phyloP scores from a whole-genome alignment of 2,113 vertebrate genomes.

The Butorides virescens region DNA sequence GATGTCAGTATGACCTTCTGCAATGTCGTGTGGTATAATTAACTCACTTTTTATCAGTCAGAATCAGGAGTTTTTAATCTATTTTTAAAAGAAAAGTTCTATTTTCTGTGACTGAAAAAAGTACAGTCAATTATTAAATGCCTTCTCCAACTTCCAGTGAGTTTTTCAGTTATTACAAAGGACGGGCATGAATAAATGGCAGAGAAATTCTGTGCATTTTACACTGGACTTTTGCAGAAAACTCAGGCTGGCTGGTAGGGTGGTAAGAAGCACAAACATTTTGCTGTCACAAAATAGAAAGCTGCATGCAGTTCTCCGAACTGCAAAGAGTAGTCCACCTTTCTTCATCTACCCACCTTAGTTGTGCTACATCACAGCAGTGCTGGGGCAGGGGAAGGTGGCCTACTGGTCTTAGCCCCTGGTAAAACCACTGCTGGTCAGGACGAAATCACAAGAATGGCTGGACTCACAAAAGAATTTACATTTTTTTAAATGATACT shows the following conservation, averaged over 20 bases:
- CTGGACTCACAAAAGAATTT: not conserved
- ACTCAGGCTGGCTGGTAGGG: not conserved
- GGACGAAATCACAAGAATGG: not conserved
- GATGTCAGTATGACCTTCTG: slow-evolving; percentile 41
- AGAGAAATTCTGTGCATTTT: not conserved
- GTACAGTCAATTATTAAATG: not conserved
- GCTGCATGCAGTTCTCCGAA: not conserved
- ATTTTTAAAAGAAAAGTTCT: not conserved
- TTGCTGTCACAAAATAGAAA: not conserved
- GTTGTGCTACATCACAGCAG: not conserved
- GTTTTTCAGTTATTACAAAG: not conserved
- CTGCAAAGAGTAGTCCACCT: not conserved
- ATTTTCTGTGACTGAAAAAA: not conserved
- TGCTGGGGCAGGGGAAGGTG: not conserved
- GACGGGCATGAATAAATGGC: not conserved
- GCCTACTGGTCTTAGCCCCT: not conserved
- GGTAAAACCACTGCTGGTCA: not conserved
- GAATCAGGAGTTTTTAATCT: not conserved
- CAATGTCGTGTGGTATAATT: not conserved
- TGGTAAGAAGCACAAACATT: not conserved
- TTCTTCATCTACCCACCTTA: not conserved
- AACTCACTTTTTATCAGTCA: not conserved
- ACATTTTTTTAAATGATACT: not conserved
- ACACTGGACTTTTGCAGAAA: not conserved
- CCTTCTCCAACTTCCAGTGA: not conserved